Evolutionary conservation across 2,113 vertebrate genomes (phyloP).

Genomic region (Bothrops jararaca): DNA sequence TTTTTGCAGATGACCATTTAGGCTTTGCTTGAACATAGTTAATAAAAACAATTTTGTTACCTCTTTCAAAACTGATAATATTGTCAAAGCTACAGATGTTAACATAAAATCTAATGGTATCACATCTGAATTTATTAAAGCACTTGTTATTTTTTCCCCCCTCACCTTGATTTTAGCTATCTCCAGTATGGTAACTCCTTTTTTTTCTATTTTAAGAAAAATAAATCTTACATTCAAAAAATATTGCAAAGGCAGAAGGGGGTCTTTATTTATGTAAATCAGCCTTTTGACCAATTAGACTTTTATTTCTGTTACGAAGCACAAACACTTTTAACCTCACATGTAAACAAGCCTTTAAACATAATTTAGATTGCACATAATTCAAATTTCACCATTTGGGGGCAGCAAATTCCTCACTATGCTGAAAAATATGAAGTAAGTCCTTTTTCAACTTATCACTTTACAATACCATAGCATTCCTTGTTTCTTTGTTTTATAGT

Average conservation of each 20-base stretch:
- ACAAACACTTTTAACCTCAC: background rate
- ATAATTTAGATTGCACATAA: background rate
- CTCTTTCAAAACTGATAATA: background rate
- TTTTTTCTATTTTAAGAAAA: background rate
- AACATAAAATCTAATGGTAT: background rate
- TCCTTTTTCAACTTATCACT: background rate
- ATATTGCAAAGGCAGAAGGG: background rate
- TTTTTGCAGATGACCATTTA: background rate
- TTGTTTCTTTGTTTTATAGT: background rate
- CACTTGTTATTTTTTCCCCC: background rate
- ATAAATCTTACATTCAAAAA: background rate
- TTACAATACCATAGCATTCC: background rate
- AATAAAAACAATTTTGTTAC: background rate
- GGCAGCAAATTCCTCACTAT: slow-evolving; percentile 15
- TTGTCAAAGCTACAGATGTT: background rate
- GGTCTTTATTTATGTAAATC: background rate
- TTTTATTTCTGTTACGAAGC: background rate
- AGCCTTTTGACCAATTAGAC: background rate
- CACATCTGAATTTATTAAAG: background rate
- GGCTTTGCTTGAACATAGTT: background rate
- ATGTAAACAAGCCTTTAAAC: background rate
- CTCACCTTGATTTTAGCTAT: background rate
- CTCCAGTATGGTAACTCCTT: background rate
- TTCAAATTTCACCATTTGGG: slow-evolving; percentile 8
- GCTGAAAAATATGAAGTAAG: background rate